Percentiles rank a stretch among this genome's conserved stretches.
Conservation (phyloP, 2,888 invertebrate genomes). For the Agriopis leucophaearia region DNA sequence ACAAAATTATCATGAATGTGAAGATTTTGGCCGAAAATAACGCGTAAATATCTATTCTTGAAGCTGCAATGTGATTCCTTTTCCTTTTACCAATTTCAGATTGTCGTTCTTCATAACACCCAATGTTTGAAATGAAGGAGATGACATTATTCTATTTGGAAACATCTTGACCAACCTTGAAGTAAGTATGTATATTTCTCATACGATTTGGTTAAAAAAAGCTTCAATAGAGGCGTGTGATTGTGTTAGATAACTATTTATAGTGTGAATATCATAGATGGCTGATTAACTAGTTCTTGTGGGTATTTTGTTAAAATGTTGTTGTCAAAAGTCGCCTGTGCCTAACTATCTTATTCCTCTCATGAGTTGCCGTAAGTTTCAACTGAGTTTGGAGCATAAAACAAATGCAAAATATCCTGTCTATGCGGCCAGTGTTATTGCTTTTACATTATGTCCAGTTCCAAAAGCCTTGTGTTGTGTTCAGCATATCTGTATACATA, state of each 20-base stretch:
- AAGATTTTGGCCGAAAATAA: constrained; percentile 54
- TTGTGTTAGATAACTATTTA: constrained; percentile 44
- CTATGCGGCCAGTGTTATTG: constrained; percentile 2
- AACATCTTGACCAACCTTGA: constrained; percentile 85
- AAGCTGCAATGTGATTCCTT: constrained; percentile 28
- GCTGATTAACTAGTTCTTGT: neutral
- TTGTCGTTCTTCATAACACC: constrained; percentile 54
- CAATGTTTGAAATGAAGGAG: constrained; percentile 76
- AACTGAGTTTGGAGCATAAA: no score
- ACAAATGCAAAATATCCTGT: no score
- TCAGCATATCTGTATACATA: neutral
- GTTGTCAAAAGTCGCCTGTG: neutral
- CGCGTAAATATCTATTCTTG: constrained; percentile 38
- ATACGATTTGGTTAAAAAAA: constrained; percentile 48
- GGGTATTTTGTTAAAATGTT: neutral
- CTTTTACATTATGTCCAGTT: neutral
- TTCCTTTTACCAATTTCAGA: constrained; percentile 59
- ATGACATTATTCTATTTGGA: constrained; percentile 70
- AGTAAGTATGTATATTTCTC: constrained; percentile 70
- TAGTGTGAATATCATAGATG: neutral
- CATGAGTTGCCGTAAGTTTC: no score
- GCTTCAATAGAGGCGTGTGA: constrained; percentile 49
- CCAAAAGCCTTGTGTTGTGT: constrained; percentile 2
- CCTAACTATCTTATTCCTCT: neutral
- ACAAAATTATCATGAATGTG: constrained; percentile 66